Evolutionary conservation across 2,888 invertebrate genomes (phyloP).

Genomic region (Trissolcus brochymenae): DNA sequence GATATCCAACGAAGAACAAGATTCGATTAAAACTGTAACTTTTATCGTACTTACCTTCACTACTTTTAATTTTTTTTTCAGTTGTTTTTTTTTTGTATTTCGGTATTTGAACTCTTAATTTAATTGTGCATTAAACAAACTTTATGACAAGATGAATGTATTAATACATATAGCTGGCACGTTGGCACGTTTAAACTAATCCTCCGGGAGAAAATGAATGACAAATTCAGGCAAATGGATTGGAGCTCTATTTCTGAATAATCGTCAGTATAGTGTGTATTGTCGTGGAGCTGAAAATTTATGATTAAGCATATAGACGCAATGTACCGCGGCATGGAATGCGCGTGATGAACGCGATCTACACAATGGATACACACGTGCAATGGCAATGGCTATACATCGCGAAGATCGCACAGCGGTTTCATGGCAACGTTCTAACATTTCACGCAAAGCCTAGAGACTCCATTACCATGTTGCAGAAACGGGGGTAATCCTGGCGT

Average conservation of each 20-base stretch:
- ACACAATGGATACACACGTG: constrained; percentile 37
- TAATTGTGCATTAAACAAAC: too few relatives aligned
- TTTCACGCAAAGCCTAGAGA: constrained; percentile 27
- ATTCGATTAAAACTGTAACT: too few relatives aligned
- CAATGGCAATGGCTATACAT: constrained; percentile 26
- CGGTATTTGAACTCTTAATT: too few relatives aligned
- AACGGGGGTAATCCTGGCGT: constrained; percentile 30
- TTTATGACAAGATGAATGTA: too few relatives aligned
- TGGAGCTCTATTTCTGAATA: constrained; percentile 30
- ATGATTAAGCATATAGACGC: constrained; percentile 41
- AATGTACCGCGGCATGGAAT: constrained; percentile 31
- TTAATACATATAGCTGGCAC: too few relatives aligned
- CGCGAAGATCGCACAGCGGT: constrained; percentile 39
- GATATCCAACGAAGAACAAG: too few relatives aligned
- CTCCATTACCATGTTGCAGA: constrained; percentile 26
- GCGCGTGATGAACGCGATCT: constrained; percentile 41
- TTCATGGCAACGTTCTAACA: constrained; percentile 45
- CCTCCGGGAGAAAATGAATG: constrained; percentile 6
- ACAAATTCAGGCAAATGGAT: constrained; percentile 31
- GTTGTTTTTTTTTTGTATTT: too few relatives aligned
- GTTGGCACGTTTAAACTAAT: neutral
- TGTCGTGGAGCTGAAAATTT: constrained; percentile 38
- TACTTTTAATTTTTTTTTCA: too few relatives aligned
- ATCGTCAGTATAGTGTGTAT: constrained; percentile 30
- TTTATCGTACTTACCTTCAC: too few relatives aligned